Evolutionary conservation across 2,888 invertebrate genomes (phyloP).

Genomic region (Meteorus cinctellus): DNA sequence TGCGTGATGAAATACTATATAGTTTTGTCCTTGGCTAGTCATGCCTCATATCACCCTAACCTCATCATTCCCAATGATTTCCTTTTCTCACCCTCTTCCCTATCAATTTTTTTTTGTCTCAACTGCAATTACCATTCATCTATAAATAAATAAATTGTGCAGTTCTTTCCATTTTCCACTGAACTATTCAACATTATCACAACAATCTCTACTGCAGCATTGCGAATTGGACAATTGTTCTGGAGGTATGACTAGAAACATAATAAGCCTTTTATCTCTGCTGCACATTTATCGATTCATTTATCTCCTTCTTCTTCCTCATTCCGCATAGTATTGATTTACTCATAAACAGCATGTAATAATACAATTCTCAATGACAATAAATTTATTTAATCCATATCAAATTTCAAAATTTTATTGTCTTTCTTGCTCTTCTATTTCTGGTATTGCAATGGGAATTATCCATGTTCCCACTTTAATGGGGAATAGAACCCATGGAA

Average conservation of each 20-base stretch:
- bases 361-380: too few species aligned
- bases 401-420: too few species aligned
- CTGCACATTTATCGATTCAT: too few species aligned
- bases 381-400: too few species aligned
- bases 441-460: neutral
- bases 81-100: slow-evolving; percentile 36
- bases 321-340: neutral
- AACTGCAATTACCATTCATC: slow-evolving; percentile 31
- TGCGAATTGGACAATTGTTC: slow-evolving; percentile 53
- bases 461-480: neutral
- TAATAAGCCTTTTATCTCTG: slow-evolving; percentile 46
- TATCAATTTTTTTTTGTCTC: slow-evolving; percentile 37
- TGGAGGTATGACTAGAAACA: slow-evolving; percentile 49
- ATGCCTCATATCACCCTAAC: slow-evolving; percentile 55
- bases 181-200: neutral
- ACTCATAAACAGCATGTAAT: neutral
- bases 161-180: neutral
- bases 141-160: slow-evolving; percentile 9
- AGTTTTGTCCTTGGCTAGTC: slow-evolving; percentile 39
- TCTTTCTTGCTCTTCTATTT: too few species aligned
- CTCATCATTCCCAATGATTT: slow-evolving; percentile 32
- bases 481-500: too few species aligned
- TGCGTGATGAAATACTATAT: slow-evolving; percentile 10
- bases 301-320: neutral
- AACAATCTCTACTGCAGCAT: slow-evolving; percentile 49